These are phyloP conservation scores for Pluvialis apricaria DNA, from an alignment of 2,113 vertebrate species.

Conservation along the genomic window DNA sequence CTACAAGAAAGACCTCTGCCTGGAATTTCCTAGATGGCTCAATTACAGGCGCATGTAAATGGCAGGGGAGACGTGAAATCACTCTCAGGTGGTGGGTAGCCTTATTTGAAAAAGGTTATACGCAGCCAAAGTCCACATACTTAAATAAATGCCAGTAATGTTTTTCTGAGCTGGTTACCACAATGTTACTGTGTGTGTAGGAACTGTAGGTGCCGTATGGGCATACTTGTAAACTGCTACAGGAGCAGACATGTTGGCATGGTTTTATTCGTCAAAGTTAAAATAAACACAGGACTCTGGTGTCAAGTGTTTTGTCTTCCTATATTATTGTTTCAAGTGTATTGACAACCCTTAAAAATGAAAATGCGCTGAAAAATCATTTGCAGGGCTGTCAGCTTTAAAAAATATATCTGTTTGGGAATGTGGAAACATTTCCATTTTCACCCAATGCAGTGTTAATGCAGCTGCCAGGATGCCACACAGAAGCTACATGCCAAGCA, in stretches of 20 bases:
- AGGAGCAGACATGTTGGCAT: neutral
- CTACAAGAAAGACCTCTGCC: neutral
- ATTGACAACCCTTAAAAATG: neutral
- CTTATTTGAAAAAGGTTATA: neutral
- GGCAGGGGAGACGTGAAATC: neutral
- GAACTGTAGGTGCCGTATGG: fast-evolving
- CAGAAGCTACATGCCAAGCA: neutral
- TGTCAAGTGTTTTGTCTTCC: neutral
- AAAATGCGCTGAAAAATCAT: neutral
- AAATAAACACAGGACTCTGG: neutral
- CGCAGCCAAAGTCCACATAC: neutral
- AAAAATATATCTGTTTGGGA: neutral
- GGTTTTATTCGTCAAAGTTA: neutral
- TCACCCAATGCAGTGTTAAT: neutral
- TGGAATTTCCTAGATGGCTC: neutral
- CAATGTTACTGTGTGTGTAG: neutral
- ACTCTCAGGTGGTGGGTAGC: neutral
- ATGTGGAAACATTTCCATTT: neutral
- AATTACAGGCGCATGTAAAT: neutral
- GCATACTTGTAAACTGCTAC: neutral
- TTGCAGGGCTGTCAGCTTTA: neutral
- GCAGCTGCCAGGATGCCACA: neutral
- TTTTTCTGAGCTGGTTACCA: neutral
- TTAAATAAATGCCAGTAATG: neutral
- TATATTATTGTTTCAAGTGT: neutral